Conservation (phyloP, 2,888 invertebrate species). For the Andrena bucephala region DNA sequence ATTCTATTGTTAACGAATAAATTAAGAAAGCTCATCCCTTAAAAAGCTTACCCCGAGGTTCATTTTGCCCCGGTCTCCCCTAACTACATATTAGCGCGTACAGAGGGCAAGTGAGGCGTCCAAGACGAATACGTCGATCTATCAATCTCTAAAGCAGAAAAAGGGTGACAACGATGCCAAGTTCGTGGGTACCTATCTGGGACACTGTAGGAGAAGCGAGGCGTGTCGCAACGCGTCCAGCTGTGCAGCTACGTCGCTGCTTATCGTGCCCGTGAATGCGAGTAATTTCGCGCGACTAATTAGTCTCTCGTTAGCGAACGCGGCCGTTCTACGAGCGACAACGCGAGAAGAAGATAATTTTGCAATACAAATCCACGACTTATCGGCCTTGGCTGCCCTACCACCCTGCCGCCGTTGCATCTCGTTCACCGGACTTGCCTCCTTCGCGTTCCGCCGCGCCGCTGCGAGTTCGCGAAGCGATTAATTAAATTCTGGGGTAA, state of each 20-base stretch:
- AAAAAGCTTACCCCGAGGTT: no score
- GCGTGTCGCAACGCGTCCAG: conserved; percentile 10
- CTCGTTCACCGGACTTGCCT: conserved; percentile 9
- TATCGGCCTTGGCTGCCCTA: conserved; percentile 72
- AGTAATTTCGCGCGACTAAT: conserved; percentile 77
- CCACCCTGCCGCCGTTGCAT: conserved; percentile 2
- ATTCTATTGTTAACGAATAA: no score
- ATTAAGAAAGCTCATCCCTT: no score
- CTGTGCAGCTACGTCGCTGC: conserved; percentile 43
- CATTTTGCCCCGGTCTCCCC: no score
- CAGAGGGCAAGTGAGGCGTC: conserved; percentile 3
- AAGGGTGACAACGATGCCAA: conserved; percentile 12
- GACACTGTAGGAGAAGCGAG: no score
- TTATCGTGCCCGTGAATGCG: conserved; percentile 68
- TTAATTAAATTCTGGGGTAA: conserved; percentile 85
- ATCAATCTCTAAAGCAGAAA: background rate
- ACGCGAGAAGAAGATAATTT: conserved; percentile 69
- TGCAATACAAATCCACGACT: conserved; percentile 81
- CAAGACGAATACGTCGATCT: background rate
- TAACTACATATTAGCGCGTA: no score
- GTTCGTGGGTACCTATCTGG: background rate
- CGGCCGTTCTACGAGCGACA: conserved; percentile 56
- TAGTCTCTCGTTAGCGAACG: conserved; percentile 78
- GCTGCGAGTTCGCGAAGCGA: conserved; percentile 79
- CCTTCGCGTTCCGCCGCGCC: conserved; percentile 48